Percentiles rank a stretch among this genome's conserved stretches.
phyloP scores from a whole-genome alignment of 2,888 invertebrate genomes.

The Melinaea menophilus region DNA sequence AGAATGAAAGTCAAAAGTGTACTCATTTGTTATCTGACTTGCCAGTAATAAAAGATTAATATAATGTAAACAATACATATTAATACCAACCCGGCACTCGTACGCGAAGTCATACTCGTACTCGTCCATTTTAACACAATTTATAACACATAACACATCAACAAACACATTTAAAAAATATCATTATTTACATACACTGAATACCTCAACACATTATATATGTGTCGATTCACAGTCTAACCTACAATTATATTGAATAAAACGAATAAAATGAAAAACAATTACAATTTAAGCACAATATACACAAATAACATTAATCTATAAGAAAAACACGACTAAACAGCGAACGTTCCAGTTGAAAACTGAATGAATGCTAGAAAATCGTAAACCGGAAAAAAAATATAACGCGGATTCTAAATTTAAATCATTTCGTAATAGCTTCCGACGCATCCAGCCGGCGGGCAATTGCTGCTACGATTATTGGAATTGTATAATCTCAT shows the following conservation, averaged over 20 bases:
- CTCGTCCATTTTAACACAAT: constrained; percentile 61
- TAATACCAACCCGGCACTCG: constrained; percentile 80
- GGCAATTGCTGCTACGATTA: constrained; percentile 39
- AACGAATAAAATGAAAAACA: constrained; percentile 26
- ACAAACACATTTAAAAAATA: constrained; percentile 10
- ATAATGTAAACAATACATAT: constrained; percentile 14
- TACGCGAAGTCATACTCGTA: constrained; percentile 82
- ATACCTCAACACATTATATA: constrained; percentile 14
- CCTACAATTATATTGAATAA: constrained; percentile 27
- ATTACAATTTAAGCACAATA: not conserved
- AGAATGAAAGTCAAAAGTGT: no score
- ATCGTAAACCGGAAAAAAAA: constrained; percentile 62
- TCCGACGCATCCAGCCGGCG: constrained; percentile 53
- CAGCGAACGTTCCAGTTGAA: constrained; percentile 51
- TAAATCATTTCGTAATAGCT: constrained; percentile 69
- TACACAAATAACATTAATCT: constrained; percentile 22
- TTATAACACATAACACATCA: constrained; percentile 43
- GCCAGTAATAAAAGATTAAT: not conserved
- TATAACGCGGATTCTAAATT: constrained; percentile 60
- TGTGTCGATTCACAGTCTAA: constrained; percentile 34
- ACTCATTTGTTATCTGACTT: not conserved
- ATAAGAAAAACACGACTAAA: constrained; percentile 46
- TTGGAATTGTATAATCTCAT: constrained; percentile 28
- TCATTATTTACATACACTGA: constrained; percentile 42
- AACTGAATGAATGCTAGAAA: constrained; percentile 71